Evolutionary conservation across 1,140 invertebrate species (phyloP), one percentile per base, ranked within the genome.

Genomic region (Leptonema lineaticorne): DNA sequence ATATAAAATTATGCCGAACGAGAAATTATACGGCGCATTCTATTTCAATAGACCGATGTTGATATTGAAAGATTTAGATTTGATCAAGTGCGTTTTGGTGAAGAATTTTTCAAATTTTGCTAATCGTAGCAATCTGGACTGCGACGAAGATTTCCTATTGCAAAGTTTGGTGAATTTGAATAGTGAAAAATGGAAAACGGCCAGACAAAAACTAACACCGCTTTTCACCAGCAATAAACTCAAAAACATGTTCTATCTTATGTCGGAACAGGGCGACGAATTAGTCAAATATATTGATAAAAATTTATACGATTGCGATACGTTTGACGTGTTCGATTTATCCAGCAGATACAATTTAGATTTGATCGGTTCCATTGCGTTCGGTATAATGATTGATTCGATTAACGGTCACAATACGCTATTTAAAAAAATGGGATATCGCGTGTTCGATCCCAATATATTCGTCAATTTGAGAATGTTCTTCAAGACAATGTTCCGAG

Each of bases 361-460:
- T 70, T 77, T 87, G 0, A 87, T 90, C 24, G 84, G 81, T 1
- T 79, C 76, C 2, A 84, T 83, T 46, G 84, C 83, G 4, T 89
- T 86, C 70, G 88, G 88, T 0, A 74, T 86, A 11, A 75, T 83
- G 4, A 78, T 81, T 58, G 78, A 82, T 45, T 77, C 81, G 7
- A 74, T 83, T 22, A 59, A 74, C 28, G 74, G 85, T 72, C 75
- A 78, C 0, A 70, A 84, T 28, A 75, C 78, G 1, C 75, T 79
- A 73, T 85, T 86, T 66, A 78, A 78, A 7, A 63, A 33, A 6
- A 76, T 79, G 75, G 78, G 78, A 11, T 27, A 1, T 68, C 74
- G 14, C 74, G 74, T 14, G 68, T 75, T 11, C 78, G 2, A 59
- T 62, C 11, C 9, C 11, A 63, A 11, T 14, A 8, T 0, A 22